phyloP scores from a whole-genome alignment of 2,797 vertebrate genomes.

The Brachyalestes nurse region DNA sequence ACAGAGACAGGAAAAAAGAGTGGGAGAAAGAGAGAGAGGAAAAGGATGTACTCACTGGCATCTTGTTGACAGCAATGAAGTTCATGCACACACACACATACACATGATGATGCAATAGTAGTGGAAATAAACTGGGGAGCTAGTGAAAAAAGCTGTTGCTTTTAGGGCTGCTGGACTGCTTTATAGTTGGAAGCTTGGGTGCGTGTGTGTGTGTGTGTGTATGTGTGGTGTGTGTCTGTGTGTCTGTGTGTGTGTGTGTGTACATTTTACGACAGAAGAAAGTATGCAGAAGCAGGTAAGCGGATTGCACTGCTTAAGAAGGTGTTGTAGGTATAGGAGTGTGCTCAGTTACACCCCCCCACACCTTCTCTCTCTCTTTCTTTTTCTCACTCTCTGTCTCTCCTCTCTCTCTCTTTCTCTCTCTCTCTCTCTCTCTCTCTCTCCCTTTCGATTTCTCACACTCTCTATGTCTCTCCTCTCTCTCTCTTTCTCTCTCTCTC shows the following conservation, averaged over 20 bases:
- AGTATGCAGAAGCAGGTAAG: background rate
- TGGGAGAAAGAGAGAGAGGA: background rate
- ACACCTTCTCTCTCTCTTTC: background rate
- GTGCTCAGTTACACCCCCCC: background rate
- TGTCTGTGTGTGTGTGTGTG: slow-evolving; percentile 23
- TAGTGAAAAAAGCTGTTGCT: slow-evolving; percentile 43
- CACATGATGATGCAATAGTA: slow-evolving; percentile 47
- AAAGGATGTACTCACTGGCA: background rate
- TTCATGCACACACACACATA: slow-evolving; percentile 19
- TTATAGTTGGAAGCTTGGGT: background rate
- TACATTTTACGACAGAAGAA: slow-evolving; percentile 19
- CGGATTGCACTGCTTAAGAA: background rate
- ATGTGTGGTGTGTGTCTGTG: slow-evolving; percentile 4
- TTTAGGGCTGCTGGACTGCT: background rate
- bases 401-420: slow-evolving; percentile 14
- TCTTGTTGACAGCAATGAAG: slow-evolving; percentile 28
- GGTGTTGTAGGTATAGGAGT: slow-evolving; percentile 25
- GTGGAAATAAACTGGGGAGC: slow-evolving; percentile 32
- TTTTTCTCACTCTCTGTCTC: background rate
- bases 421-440: background rate
- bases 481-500: slow-evolving; percentile 20
- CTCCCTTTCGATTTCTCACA: background rate
- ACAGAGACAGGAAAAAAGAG: background rate
- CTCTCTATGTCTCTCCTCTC: background rate
- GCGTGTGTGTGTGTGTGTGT: slow-evolving; percentile 16